Conservation (phyloP, 2,888 invertebrate genomes). For the Zeuzera pyrina region DNA sequence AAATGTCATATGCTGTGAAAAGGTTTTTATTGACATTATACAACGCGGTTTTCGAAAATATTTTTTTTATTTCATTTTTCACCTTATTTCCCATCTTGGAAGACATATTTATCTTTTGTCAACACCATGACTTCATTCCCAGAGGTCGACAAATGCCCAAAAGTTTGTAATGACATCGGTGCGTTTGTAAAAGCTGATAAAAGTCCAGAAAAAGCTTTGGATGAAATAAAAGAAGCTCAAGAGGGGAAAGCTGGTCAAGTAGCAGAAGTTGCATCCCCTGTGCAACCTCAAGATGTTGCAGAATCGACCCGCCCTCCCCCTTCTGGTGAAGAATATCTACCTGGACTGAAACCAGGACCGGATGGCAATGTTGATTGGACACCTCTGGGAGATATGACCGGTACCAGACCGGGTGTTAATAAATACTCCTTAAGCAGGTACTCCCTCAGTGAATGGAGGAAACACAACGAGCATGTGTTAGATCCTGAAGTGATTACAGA, state of each 20-base stretch:
- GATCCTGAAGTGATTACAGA: slow-evolving; percentile 63
- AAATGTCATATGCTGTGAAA: too few relatives aligned
- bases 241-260: slow-evolving; percentile 12
- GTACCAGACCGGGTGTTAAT: slow-evolving; percentile 82
- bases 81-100: too few relatives aligned
- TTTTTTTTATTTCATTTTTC: too few relatives aligned
- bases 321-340: slow-evolving; percentile 33
- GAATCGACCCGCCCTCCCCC: slow-evolving; percentile 12
- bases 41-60: too few relatives aligned
- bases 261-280: slow-evolving; percentile 3
- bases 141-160: slow-evolving; percentile 43
- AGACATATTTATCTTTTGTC: too few relatives aligned
- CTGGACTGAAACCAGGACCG: slow-evolving; percentile 73
- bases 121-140: slow-evolving; percentile 32
- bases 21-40: too few relatives aligned
- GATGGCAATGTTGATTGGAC: slow-evolving; percentile 84
- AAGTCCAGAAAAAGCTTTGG: slow-evolving; percentile 25
- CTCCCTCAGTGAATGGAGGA: slow-evolving; percentile 82
- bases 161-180: slow-evolving; percentile 43
- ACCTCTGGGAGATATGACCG: slow-evolving; percentile 78
- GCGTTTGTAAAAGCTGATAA: slow-evolving; percentile 48
- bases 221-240: slow-evolving; percentile 19
- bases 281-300: slow-evolving; percentile 15
- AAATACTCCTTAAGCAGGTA: slow-evolving; percentile 83
- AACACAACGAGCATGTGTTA: slow-evolving; percentile 69